Conservation (phyloP, 2,797 vertebrate species). For the Craterocephalus amniculus region DNA sequence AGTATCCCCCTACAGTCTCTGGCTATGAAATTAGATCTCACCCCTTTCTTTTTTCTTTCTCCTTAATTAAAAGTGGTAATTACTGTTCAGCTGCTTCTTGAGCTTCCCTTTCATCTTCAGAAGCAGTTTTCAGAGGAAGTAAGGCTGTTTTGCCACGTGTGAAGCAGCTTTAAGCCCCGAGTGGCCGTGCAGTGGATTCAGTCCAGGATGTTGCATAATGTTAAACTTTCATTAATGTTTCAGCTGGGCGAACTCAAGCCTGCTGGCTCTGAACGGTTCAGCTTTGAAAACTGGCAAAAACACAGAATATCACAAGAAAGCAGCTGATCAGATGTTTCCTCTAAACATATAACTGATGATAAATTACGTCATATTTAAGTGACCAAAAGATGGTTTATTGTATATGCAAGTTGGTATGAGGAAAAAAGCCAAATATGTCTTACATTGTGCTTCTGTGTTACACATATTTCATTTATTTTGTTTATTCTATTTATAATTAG, state of each 20-base stretch:
- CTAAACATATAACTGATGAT: too few relatives aligned
- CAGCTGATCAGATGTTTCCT: not conserved
- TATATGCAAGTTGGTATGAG: not conserved
- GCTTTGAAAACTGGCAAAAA: not conserved
- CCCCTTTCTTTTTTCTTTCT: constrained; percentile 9
- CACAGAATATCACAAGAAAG: not conserved
- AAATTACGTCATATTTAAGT: too few relatives aligned
- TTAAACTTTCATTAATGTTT: constrained; percentile 26
- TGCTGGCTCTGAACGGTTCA: constrained; percentile 21
- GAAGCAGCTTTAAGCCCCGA: constrained; percentile 11
- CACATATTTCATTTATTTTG: too few relatives aligned
- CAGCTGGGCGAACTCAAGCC: constrained; percentile 23
- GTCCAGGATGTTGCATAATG: constrained; percentile 44
- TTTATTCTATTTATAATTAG: too few relatives aligned
- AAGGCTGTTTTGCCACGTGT: not conserved
- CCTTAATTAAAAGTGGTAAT: constrained; percentile 67
- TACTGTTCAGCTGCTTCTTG: constrained; percentile 38
- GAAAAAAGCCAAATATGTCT: too few relatives aligned
- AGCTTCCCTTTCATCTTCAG: constrained; percentile 40
- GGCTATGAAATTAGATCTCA: constrained; percentile 52
- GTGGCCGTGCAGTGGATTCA: not conserved
- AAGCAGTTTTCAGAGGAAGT: constrained; percentile 17
- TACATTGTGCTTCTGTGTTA: too few relatives aligned
- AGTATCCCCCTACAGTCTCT: not conserved
- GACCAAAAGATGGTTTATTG: not conserved